phyloP scores from a whole-genome alignment of 2,888 invertebrate genomes.

The Cryptocephalus primarius region DNA sequence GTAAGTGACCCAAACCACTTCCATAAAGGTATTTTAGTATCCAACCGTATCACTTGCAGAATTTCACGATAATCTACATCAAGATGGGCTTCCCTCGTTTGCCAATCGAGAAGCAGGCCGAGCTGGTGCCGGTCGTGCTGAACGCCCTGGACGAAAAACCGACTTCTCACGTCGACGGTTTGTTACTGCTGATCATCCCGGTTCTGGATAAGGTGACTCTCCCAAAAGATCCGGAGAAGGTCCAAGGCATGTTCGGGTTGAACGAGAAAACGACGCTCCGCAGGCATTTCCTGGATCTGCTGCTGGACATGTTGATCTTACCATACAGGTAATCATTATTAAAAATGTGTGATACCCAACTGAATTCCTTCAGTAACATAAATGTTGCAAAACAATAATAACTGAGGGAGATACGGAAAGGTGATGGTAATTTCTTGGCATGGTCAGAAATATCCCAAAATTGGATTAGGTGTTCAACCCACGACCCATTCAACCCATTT shows the following conservation, averaged over 20 bases:
- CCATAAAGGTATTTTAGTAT: neutral
- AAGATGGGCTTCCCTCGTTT: conserved; percentile 84
- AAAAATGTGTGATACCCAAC: neutral
- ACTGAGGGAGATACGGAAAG: no score
- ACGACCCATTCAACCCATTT: no score
- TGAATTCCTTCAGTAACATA: no score
- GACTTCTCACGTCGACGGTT: conserved; percentile 73
- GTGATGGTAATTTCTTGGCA: no score
- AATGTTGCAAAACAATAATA: no score
- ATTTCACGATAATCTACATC: conserved; percentile 88
- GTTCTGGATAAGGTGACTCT: conserved; percentile 61
- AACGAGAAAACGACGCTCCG: conserved; percentile 61
- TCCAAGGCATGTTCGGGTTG: conserved; percentile 54
- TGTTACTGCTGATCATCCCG: conserved; percentile 71
- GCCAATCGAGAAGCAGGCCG: conserved; percentile 60
- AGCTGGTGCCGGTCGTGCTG: conserved; percentile 62
- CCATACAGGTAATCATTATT: conserved; percentile 61
- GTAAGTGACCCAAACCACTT: conserved; percentile 40
- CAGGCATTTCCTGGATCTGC: conserved; percentile 59
- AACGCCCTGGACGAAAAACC: conserved; percentile 72
- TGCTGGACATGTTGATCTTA: conserved; percentile 72
- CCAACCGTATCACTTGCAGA: conserved; percentile 46
- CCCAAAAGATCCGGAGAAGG: conserved; percentile 50
- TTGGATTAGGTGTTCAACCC: no score
- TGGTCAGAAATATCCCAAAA: no score